These are phyloP conservation scores for Paratilapia polleni DNA, from an alignment of 2,113 vertebrate genomes.

Conservation along the genomic window DNA sequence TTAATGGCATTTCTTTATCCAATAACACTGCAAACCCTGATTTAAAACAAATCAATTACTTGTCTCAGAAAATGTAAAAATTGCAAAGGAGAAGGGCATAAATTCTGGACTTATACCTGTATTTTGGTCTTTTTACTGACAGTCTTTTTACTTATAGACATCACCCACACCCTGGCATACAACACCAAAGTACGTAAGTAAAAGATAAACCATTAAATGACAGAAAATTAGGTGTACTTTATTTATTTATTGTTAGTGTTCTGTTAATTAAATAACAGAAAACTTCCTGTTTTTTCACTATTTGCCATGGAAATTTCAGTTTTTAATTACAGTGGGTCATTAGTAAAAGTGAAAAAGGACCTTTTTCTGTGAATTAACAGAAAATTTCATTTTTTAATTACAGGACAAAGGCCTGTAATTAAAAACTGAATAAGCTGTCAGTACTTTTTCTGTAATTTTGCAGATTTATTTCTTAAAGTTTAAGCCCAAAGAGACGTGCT, in stretches of 20 bases:
- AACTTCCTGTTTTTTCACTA: not conserved
- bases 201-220: not conserved
- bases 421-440: not conserved
- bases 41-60: slow-evolving; percentile 38
- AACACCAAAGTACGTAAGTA: not conserved
- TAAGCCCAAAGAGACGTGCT: not conserved
- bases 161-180: not conserved
- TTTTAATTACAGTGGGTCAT: too few species aligned
- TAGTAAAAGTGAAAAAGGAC: not conserved
- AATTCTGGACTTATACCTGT: not conserved
- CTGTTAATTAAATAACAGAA: not conserved
- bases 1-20: slow-evolving; percentile 14
- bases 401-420: not conserved
- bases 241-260: too few species aligned
- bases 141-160: not conserved
- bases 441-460: not conserved
- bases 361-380: not conserved
- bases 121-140: not conserved
- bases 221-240: too few species aligned
- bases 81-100: too few species aligned
- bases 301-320: not conserved
- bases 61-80: not conserved
- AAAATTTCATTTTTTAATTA: not conserved
- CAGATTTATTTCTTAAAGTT: not conserved
- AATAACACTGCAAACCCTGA: slow-evolving; percentile 25